Evolutionary conservation across 2,113 vertebrate species (phyloP), one percentile per base, ranked within the genome.

Genomic region (Butorides virescens): DNA sequence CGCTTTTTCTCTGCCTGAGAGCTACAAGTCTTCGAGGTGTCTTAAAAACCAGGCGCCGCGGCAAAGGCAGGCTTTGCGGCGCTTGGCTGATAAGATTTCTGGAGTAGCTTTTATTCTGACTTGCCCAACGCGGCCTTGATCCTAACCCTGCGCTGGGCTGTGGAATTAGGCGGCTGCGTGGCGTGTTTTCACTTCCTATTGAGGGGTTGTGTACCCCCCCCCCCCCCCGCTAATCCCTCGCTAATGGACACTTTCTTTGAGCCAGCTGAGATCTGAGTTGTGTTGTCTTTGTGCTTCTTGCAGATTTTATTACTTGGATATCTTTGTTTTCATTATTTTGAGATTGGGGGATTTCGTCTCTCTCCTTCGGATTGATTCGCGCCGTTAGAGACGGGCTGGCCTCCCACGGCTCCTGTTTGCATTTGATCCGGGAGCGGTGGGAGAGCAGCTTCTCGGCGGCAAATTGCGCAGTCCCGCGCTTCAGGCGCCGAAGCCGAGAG

Each of bases 271-370:
- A 98, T 97, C 63, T 34, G 95, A 97, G 97, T 96, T 97, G 70
- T 22, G 92, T 97, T 95, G 95, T 92, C 97, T 97, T 96, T 96
- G 95, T 97, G 95, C 96, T 96, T 90, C 97, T 97, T 50, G n/a
- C 94, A 92, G 98, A 97, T 97, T 98, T 98, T 97, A 97, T 98
- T 97, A 89, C 97, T 98, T 90, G 97, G 92, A 97, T 98, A 96
- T 95, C 97, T 98, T 98, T 98, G 97, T 98, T 98, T 98, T 97
- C 97, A 96, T 98, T 98, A 98, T 98, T 98, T 98, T 66, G 96
- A 98, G 98, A 98, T 98, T 97, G 97, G 83, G 94, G 97, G 98
- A 97, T 98, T 98, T 98, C 95, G 90, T 97, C 95, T 97, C 96
- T 97, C 98, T 94, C 95, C 95, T 94, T 96, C 91, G 42, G 96